Conservation (phyloP, 2,797 vertebrate species). For the Sebastes elongatus region DNA sequence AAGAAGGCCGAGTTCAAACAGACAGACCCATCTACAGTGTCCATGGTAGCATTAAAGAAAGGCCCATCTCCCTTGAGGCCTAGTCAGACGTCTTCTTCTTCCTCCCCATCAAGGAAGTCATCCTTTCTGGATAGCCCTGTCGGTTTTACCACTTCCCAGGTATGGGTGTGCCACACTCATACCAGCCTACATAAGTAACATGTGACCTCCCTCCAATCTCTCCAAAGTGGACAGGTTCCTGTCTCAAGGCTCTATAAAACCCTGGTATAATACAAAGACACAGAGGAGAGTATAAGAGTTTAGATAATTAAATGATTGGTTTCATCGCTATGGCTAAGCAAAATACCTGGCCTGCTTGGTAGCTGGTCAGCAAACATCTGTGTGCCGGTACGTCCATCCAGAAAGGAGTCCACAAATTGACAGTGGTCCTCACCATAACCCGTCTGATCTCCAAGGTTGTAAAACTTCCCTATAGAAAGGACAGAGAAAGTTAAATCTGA, state of each 20-base stretch:
- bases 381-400: conserved; percentile 93
- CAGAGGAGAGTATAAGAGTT: conserved; percentile 1
- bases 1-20: conserved; percentile 50
- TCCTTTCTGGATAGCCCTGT: conserved; percentile 24
- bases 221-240: conserved; percentile 94
- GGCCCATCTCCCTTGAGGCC: conserved; percentile 36
- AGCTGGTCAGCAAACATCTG: conserved; percentile 87
- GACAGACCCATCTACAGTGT: no score
- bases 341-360: conserved; percentile 85
- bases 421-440: conserved; percentile 98
- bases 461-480: conserved; percentile 89
- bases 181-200: conserved; percentile 94
- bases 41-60: no score
- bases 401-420: conserved; percentile 97
- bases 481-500: neutral
- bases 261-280: conserved; percentile 77
- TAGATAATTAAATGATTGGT: neutral
- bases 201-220: conserved; percentile 93
- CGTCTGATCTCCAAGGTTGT: conserved; percentile 96
- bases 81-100: conserved; percentile 38
- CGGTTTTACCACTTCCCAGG: conserved; percentile 94
- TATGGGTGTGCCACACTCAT: conserved; percentile 96
- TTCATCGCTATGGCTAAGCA: neutral
- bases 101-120: conserved; percentile 14
- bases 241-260: conserved; percentile 92